Conservation (phyloP, 2,888 invertebrate species). For the Oxyteleia sp. region DNA sequence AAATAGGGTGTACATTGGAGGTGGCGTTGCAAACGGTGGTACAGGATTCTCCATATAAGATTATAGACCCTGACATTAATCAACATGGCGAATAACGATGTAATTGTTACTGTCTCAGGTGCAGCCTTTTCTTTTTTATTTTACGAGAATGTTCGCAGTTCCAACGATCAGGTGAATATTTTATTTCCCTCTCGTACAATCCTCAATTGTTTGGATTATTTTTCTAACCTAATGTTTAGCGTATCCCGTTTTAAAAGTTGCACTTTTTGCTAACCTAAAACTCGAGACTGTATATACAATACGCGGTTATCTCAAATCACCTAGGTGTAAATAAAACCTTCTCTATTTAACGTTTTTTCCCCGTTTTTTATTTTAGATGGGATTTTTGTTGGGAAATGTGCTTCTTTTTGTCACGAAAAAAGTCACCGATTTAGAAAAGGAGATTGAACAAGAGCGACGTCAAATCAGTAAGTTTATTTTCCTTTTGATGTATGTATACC, state of each 20-base stretch:
- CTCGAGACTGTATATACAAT: not conserved
- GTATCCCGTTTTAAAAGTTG: constrained; percentile 1
- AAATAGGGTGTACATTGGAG: no score
- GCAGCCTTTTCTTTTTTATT: constrained; percentile 91
- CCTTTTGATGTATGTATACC: no score
- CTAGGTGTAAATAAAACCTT: constrained; percentile 38
- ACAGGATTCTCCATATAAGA: no score
- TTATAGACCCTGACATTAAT: no score
- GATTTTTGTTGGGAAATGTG: constrained; percentile 91
- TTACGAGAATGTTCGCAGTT: constrained; percentile 90
- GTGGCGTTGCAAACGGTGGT: no score
- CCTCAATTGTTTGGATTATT: not conserved
- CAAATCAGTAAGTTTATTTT: constrained; percentile 88
- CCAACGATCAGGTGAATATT: constrained; percentile 89
- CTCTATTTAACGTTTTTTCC: no score
- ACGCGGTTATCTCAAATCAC: not conserved
- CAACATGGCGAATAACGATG: constrained; percentile 84
- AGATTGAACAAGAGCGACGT: constrained; percentile 89
- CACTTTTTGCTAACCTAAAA: constrained; percentile 55
- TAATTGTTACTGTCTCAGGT: constrained; percentile 88
- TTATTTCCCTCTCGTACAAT: no score
- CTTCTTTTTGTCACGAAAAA: constrained; percentile 90
- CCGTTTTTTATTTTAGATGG: constrained; percentile 88
- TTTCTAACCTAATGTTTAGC: not conserved
- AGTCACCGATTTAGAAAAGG: constrained; percentile 91